Evolutionary conservation across 2,113 vertebrate genomes (phyloP).

Genomic region (Alectura lathami): DNA sequence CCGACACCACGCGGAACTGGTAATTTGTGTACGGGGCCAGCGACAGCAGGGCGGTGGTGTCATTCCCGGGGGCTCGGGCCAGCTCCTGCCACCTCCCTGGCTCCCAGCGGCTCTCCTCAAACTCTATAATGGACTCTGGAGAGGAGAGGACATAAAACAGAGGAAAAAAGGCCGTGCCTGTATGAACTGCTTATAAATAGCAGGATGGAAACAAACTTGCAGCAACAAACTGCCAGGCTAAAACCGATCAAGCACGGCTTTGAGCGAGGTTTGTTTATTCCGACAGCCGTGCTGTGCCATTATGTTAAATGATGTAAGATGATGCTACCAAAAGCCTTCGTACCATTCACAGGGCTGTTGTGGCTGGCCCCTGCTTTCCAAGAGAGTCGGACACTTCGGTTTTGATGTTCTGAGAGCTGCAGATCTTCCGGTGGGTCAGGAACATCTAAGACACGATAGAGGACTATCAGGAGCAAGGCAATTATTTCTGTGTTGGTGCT

Average conservation of each 20-base stretch:
- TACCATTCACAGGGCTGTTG: conserved; percentile 90
- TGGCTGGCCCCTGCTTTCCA: conserved; percentile 88
- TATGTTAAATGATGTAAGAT: not conserved
- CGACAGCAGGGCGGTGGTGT: conserved; percentile 72
- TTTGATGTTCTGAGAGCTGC: conserved; percentile 83
- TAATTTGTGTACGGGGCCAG: conserved; percentile 87
- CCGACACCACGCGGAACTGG: conserved; percentile 83
- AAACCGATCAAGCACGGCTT: not conserved
- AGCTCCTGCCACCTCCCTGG: conserved; percentile 88
- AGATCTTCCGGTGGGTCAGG: conserved; percentile 86
- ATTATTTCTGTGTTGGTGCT: not conserved
- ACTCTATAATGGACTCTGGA: conserved; percentile 90
- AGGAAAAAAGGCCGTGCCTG: not conserved
- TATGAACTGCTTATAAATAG: not conserved
- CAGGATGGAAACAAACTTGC: not conserved
- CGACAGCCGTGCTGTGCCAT: not conserved
- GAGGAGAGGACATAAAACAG: not conserved
- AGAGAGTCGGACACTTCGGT: conserved; percentile 85
- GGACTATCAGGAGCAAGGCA: not conserved
- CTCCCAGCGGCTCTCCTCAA: conserved; percentile 86
- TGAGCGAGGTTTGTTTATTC: not conserved
- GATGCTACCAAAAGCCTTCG: not conserved
- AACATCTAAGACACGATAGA: conserved; percentile 78
- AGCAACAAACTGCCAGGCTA: not conserved
- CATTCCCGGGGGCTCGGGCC: conserved; percentile 75